A percentile compares a stretch with the other conserved stretches of the same genome.
phyloP scores from a whole-genome alignment of 2,113 vertebrate genomes.

The Oostethus manadensis region DNA sequence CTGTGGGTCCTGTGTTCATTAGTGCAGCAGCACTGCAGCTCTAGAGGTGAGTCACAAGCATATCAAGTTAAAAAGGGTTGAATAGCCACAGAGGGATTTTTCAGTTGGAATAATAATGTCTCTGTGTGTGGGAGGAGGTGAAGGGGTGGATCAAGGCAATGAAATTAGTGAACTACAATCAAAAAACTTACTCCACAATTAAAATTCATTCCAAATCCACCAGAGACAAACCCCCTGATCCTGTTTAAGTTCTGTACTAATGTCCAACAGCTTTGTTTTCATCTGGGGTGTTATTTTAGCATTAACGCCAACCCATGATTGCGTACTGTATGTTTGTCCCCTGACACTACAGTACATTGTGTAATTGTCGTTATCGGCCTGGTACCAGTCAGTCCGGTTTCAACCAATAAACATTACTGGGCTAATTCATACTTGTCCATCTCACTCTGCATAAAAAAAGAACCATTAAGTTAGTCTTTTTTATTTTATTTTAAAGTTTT shows the following conservation, averaged over 20 bases:
- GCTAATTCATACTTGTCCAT: slow-evolving; percentile 36
- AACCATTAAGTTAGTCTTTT: slow-evolving; percentile 25
- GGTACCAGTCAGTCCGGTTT: slow-evolving; percentile 61
- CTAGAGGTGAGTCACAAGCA: slow-evolving; percentile 71
- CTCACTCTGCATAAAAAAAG: slow-evolving; percentile 23
- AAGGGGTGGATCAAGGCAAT: slow-evolving; percentile 48
- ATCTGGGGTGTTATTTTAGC: slow-evolving; percentile 15
- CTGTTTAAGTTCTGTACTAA: neutral
- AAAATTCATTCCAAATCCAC: slow-evolving; percentile 20
- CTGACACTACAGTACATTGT: slow-evolving; percentile 29
- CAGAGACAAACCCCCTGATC: slow-evolving; percentile 5
- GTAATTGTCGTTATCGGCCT: slow-evolving; percentile 37
- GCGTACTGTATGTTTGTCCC: slow-evolving; percentile 36
- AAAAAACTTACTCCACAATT: slow-evolving; percentile 35
- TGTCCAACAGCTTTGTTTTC: slow-evolving; percentile 8
- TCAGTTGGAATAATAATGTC: slow-evolving; percentile 38
- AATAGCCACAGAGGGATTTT: slow-evolving; percentile 69
- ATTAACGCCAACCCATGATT: no score
- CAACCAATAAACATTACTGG: slow-evolving; percentile 69
- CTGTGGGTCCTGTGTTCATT: slow-evolving; percentile 70
- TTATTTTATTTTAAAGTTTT: slow-evolving; percentile 10
- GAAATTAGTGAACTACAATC: slow-evolving; percentile 56
- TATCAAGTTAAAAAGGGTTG: slow-evolving; percentile 75
- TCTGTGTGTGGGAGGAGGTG: slow-evolving; percentile 22
- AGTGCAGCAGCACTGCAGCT: slow-evolving; percentile 58